phyloP scores from a whole-genome alignment of 2,888 invertebrate genomes.

The Eupithecia centaureata region DNA sequence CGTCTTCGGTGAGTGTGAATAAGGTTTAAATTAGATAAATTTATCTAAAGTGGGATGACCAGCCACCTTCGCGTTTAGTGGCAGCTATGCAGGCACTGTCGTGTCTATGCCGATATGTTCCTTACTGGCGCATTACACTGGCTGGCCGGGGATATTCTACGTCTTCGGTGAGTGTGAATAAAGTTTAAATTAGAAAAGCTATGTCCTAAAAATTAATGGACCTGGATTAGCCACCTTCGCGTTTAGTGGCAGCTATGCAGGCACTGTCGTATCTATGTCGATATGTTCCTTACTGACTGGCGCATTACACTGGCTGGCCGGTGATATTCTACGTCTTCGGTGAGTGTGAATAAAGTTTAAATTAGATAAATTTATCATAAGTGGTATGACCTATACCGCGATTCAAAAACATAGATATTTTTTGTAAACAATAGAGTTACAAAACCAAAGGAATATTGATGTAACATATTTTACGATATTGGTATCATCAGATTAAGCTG shows the following conservation, averaged over 20 bases:
- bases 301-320: too few species aligned
- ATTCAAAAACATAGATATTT: too few species aligned
- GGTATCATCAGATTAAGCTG: too few species aligned
- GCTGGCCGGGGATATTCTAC: conserved; percentile 93
- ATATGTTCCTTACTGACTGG: conserved; percentile 88
- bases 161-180: conserved; percentile 84
- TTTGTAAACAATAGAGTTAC: too few species aligned
- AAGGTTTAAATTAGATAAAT: background rate
- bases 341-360: conserved; percentile 47
- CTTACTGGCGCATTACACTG: too few species aligned
- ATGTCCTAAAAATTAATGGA: background rate
- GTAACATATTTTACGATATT: too few species aligned
- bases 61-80: conserved; percentile 91
- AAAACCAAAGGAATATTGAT: too few species aligned
- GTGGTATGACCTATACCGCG: too few species aligned
- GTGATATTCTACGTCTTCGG: conserved; percentile 93
- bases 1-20: conserved; percentile 84
- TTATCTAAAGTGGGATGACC: background rate
- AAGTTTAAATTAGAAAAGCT: background rate
- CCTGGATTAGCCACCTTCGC: conserved; percentile 88
- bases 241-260: conserved; percentile 93
- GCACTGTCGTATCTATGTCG: conserved; percentile 93
- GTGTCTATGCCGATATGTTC: conserved; percentile 91
- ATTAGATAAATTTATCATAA: background rate
- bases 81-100: conserved; percentile 93